phyloP scores from a whole-genome alignment of 2,888 invertebrate genomes.

The Andrena hattorfiana region DNA sequence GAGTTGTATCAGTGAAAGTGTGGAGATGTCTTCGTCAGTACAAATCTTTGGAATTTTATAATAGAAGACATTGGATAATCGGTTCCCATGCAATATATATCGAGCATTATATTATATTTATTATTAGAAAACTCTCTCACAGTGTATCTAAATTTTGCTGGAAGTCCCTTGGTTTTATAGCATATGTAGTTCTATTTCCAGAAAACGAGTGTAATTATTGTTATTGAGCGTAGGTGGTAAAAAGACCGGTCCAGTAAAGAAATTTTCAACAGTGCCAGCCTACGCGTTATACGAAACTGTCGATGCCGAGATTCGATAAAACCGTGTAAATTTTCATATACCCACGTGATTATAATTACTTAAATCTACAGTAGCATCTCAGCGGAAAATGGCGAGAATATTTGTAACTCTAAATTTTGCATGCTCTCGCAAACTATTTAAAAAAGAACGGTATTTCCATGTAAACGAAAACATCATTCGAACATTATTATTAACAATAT shows the following conservation, averaged over 20 bases:
- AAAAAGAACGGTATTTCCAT: not conserved
- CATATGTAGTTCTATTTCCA: not conserved
- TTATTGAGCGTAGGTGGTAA: conserved; percentile 1
- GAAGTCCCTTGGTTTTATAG: not conserved
- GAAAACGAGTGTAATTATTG: conserved; percentile 3
- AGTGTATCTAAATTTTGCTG: not conserved
- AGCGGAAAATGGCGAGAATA: not conserved
- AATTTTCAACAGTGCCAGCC: conserved; percentile 5
- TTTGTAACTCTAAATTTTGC: not conserved
- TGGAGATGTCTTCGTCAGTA: not conserved
- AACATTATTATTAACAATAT: not conserved
- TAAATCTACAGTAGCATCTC: not conserved
- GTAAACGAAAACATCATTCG: not conserved
- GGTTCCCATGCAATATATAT: too few relatives aligned
- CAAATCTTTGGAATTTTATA: not conserved
- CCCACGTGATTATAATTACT: not conserved
- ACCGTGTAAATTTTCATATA: not conserved
- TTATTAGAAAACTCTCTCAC: not conserved
- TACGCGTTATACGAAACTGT: not conserved
- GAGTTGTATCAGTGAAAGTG: too few relatives aligned
- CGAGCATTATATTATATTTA: not conserved
- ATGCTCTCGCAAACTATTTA: not conserved
- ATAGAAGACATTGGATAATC: too few relatives aligned
- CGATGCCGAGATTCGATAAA: not conserved
- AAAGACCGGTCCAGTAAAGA: conserved; percentile 12